Evolutionary conservation across 2,113 vertebrate genomes (phyloP).

Genomic region (Pomatostomus ruficeps): DNA sequence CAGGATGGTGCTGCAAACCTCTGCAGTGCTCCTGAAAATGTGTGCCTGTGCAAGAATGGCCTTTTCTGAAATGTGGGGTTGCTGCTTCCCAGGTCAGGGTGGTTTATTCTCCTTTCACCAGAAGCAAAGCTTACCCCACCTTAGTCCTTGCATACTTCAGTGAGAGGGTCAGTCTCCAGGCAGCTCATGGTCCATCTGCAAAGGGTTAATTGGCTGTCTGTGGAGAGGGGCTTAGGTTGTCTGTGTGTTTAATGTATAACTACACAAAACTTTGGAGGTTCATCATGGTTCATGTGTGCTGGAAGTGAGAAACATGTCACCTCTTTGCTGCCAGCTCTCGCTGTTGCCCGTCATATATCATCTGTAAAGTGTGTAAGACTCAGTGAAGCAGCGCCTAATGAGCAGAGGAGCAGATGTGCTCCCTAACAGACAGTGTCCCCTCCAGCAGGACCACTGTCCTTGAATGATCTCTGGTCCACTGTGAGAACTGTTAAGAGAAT

Average conservation of each 20-base stretch:
- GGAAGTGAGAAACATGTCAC: not conserved
- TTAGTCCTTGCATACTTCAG: not conserved
- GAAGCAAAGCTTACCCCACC: not conserved
- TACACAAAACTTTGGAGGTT: not conserved
- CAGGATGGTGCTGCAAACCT: not conserved
- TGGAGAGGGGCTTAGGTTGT: not conserved
- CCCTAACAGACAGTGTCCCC: not conserved
- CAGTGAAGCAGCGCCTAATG: not conserved
- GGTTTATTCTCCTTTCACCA: accelerated
- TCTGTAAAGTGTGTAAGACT: not conserved
- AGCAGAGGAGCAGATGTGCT: not conserved
- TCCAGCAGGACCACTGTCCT: not conserved
- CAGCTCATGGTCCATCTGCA: not conserved
- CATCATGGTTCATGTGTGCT: not conserved
- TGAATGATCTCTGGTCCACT: not conserved
- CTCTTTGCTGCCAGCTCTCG: not conserved
- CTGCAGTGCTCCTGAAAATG: accelerated
- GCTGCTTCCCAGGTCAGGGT: not conserved
- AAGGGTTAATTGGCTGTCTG: not conserved
- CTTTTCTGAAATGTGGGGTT: not conserved
- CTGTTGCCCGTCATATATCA: not conserved
- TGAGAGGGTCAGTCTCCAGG: not conserved
- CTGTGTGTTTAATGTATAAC: not conserved
- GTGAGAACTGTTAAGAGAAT: not conserved
- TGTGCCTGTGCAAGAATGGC: not conserved